phyloP scores from a whole-genome alignment of 2,113 vertebrate species.

The Oryzias javanicus region DNA sequence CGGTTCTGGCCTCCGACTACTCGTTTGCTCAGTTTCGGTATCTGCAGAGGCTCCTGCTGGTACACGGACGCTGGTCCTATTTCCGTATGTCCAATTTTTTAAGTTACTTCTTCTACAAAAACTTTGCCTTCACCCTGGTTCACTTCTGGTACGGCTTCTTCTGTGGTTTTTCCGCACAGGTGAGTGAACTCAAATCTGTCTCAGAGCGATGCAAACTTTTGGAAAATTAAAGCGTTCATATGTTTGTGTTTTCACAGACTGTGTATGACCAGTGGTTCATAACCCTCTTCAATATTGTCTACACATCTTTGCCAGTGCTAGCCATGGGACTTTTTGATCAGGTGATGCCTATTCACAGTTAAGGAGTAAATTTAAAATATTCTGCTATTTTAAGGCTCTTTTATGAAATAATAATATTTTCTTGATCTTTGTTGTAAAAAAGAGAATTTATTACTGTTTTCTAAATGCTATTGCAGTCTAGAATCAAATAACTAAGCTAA shows the following conservation, averaged over 20 bases:
- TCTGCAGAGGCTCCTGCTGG: constrained; percentile 80
- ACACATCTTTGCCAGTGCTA: constrained; percentile 83
- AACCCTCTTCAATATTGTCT: constrained; percentile 85
- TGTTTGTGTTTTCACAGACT: constrained; percentile 71
- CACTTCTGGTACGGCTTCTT: constrained; percentile 87
- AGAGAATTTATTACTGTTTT: too few species aligned
- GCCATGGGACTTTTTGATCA: constrained; percentile 87
- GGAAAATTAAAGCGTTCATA: neutral
- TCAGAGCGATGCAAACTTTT: neutral
- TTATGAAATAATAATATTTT: too few species aligned
- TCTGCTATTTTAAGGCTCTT: too few species aligned
- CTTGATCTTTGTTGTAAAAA: too few species aligned
- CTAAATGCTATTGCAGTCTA: too few species aligned
- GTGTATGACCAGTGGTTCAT: constrained; percentile 89
- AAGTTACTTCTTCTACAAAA: constrained; percentile 87
- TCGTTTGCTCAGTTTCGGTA: constrained; percentile 82
- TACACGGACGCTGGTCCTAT: constrained; percentile 83
- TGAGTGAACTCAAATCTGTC: constrained; percentile 37
- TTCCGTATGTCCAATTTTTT: constrained; percentile 85
- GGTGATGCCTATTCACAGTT: constrained; percentile 56
- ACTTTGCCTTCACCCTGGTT: constrained; percentile 82
- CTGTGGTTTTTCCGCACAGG: constrained; percentile 84
- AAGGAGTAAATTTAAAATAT: too few species aligned
- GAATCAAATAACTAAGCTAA: too few species aligned
- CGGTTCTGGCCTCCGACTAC: constrained; percentile 81